These are phyloP conservation scores for Sebastes steindachneri DNA, from an alignment of 2,797 vertebrate genomes.

Conservation along the genomic window DNA sequence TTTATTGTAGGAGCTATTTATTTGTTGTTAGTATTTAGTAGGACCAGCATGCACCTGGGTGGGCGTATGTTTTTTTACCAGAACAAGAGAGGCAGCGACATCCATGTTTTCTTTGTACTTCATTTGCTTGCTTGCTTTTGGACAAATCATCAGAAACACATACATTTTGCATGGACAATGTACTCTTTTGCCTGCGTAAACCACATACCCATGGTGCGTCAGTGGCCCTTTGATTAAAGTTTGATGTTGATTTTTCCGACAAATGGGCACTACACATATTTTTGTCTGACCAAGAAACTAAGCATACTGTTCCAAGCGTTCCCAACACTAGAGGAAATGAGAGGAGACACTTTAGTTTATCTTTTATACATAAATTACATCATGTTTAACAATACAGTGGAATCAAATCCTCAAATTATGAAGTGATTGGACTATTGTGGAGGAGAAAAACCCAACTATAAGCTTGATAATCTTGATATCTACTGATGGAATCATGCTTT, in stretches of 20 bases:
- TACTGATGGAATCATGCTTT: not conserved
- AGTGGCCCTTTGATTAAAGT: no score
- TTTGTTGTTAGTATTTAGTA: no score
- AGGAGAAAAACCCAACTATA: not conserved
- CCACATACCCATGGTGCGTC: no score
- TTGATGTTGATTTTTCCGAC: fast-evolving
- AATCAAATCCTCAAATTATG: not conserved
- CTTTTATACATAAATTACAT: not conserved
- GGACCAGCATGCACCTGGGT: no score
- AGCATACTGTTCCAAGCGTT: not conserved
- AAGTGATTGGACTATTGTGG: not conserved
- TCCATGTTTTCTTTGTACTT: no score
- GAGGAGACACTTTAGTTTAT: not conserved
- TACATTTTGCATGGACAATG: no score
- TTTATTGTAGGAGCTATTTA: no score
- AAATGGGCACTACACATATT: no score
- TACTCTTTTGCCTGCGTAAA: fast-evolving
- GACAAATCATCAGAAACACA: no score
- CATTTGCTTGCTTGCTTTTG: no score
- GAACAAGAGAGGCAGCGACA: no score
- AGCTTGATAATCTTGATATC: not conserved
- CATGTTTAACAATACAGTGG: not conserved
- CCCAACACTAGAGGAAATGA: not conserved
- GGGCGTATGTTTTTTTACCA: no score
- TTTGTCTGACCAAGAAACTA: not conserved